These are phyloP conservation scores for Malacosoma neustria DNA, from an alignment of 2,888 invertebrate species.

Conservation along the genomic window DNA sequence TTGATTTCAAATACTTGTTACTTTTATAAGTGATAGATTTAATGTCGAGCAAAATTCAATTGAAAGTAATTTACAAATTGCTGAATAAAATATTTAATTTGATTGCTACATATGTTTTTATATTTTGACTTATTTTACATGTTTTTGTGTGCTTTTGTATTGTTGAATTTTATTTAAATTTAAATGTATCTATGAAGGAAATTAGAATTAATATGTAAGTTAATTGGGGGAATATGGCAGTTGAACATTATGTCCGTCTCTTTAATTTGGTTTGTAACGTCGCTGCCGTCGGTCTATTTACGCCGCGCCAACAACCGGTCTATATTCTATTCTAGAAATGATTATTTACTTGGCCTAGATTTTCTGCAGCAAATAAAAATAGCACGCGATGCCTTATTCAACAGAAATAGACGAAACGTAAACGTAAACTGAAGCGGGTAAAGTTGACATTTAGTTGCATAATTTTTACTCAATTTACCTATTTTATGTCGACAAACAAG, in stretches of 20 bases:
- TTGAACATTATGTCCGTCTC: too few relatives aligned
- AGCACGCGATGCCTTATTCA: neutral
- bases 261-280: too few relatives aligned
- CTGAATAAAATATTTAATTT: too few relatives aligned
- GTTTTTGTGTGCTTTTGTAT: neutral
- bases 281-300: conserved; percentile 4
- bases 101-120: too few relatives aligned
- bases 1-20: too few relatives aligned
- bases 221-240: too few relatives aligned
- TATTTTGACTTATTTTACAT: neutral
- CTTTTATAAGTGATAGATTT: too few relatives aligned
- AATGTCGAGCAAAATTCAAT: too few relatives aligned
- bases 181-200: too few relatives aligned
- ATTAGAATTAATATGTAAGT: too few relatives aligned
- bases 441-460: conserved; percentile 1
- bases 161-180: too few relatives aligned
- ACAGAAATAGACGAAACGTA: conserved; percentile 14
- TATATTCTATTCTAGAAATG: conserved; percentile 44
- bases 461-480: conserved; percentile 1
- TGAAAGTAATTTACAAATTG: too few relatives aligned
- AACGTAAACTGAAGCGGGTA: conserved; percentile 9
- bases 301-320: neutral
- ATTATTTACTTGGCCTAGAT: conserved; percentile 52
- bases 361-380: conserved; percentile 22
- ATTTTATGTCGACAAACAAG: conserved; percentile 12